phyloP scores from a whole-genome alignment of 2,797 vertebrate species.

The Stomatorhinus walkeri region DNA sequence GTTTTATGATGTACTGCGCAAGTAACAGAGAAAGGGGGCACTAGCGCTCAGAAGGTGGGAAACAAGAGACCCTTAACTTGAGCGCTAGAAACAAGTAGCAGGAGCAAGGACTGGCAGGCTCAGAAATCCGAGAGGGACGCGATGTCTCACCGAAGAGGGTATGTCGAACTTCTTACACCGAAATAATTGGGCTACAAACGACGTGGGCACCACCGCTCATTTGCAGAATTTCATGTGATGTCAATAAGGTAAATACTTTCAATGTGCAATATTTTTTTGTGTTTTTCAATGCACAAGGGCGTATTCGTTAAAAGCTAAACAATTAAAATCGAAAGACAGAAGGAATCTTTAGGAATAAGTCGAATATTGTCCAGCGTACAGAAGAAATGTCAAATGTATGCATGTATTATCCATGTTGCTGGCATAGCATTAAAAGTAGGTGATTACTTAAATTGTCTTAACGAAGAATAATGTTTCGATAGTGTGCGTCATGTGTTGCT shows the following conservation, averaged over 20 bases:
- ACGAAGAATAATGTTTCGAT: not conserved
- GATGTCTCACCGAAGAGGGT: conserved; percentile 55
- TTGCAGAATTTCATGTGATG: not conserved
- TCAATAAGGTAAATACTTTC: not conserved
- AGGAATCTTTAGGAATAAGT: not conserved
- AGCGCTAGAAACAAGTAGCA: conserved; percentile 53
- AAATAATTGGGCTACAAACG: not conserved
- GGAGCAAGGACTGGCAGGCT: conserved; percentile 53
- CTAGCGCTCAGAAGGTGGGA: conserved; percentile 61
- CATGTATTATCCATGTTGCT: not conserved
- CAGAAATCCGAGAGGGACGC: conserved; percentile 45
- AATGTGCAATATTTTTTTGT: not conserved
- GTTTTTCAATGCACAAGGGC: not conserved
- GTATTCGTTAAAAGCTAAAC: not conserved
- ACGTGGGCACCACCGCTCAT: not conserved
- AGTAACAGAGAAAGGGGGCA: conserved; percentile 79
- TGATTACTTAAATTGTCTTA: not conserved
- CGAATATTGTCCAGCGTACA: not conserved
- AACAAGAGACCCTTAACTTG: conserved; percentile 39
- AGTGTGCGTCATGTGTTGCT: not conserved
- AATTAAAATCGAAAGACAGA: not conserved
- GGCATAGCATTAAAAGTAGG: not conserved
- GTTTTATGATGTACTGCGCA: conserved; percentile 74
- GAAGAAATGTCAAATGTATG: not conserved
- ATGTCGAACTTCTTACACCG: conserved; percentile 29